These are phyloP conservation scores for Serilophus lunatus DNA, from an alignment of 2,113 vertebrate genomes.

Conservation along the genomic window DNA sequence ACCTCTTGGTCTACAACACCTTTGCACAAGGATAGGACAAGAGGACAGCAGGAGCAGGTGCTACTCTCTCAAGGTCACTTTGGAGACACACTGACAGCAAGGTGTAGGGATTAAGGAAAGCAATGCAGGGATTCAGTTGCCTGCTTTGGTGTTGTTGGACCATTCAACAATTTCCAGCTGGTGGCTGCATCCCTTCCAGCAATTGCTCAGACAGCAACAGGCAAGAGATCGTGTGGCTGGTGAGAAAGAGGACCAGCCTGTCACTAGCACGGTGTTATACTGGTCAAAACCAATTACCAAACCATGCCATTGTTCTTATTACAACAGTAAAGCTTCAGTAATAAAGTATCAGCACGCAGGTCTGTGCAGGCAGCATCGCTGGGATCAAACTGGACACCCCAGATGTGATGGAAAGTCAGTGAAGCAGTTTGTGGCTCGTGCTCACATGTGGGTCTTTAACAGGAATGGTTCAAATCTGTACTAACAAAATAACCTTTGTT, in stretches of 20 bases:
- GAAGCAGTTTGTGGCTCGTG: background rate
- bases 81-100: fast-evolving
- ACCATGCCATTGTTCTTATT: background rate
- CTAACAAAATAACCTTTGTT: background rate
- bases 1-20: background rate
- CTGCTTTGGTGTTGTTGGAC: background rate
- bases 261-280: background rate
- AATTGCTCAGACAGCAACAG: background rate
- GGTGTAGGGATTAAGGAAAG: background rate
- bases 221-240: background rate
- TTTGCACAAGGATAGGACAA: fast-evolving
- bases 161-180: background rate
- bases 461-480: background rate
- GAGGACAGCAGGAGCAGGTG: background rate
- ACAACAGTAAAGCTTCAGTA: background rate
- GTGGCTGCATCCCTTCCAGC: background rate
- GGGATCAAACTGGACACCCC: background rate
- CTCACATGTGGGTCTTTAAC: background rate
- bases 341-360: background rate
- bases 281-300: background rate
- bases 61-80: background rate
- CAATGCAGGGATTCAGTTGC: background rate
- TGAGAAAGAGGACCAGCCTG: background rate
- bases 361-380: background rate
- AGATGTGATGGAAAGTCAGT: too few species aligned